Percentiles rank a stretch among this genome's conserved stretches.
These are phyloP conservation scores for Liodrosophila aerea DNA, from an alignment of 2,888 invertebrate species.

Conservation along the genomic window DNA sequence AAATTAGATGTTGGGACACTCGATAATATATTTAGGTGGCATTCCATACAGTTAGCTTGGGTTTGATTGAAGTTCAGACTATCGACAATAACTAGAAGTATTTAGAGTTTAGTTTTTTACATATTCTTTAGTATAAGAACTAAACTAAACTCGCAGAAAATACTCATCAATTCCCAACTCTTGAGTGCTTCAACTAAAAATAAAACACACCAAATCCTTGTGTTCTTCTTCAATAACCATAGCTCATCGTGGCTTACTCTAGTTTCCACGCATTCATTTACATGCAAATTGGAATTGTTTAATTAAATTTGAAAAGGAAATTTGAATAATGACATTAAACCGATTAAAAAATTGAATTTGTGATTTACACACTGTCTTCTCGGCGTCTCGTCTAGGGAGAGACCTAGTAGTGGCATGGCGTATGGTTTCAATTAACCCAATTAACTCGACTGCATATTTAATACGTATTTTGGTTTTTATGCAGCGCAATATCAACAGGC, in stretches of 20 bases:
- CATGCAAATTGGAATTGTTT: conserved; percentile 12
- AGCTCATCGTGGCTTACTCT: no score
- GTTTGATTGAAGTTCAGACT: no score
- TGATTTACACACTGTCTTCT: conserved; percentile 7
- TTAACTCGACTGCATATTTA: conserved; percentile 68
- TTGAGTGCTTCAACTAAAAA: no score
- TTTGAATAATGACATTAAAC: conserved; percentile 35
- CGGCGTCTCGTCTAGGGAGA: neutral
- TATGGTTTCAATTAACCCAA: conserved; percentile 66
- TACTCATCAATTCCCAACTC: no score
- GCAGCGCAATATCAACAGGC: conserved; percentile 13
- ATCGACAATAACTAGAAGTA: no score
- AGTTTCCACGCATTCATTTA: neutral
- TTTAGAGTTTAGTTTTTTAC: no score
- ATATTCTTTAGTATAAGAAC: no score
- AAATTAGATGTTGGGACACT: neutral
- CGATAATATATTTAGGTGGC: no score
- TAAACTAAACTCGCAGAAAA: no score
- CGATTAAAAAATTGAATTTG: conserved; percentile 23
- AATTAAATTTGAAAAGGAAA: conserved; percentile 24
- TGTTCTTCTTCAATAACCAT: neutral
- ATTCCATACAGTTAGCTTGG: no score
- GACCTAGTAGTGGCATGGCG: conserved; percentile 7
- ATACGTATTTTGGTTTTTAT: conserved; percentile 30
- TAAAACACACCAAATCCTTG: neutral